phyloP scores from a whole-genome alignment of 2,113 vertebrate genomes.

The Pollachius pollachius region DNA sequence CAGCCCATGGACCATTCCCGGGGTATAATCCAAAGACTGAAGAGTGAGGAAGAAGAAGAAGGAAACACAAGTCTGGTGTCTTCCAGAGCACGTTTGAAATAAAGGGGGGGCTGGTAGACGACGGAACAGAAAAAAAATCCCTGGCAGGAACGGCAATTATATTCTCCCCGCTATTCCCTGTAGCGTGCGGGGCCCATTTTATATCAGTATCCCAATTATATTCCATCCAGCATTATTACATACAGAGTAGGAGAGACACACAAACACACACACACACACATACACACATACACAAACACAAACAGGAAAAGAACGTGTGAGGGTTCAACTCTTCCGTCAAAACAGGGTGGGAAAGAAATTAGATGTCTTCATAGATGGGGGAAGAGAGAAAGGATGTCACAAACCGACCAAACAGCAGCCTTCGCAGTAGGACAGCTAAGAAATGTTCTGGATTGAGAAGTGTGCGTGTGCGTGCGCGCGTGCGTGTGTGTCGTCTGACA shows the following conservation, averaged over 20 bases:
- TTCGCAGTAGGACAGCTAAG: constrained; percentile 28
- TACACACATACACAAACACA: neutral
- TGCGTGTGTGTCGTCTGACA: constrained; percentile 14
- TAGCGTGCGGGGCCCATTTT: neutral
- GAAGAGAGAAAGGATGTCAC: constrained; percentile 13
- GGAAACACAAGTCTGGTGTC: too few relatives aligned
- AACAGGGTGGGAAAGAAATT: neutral
- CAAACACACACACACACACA: too few relatives aligned
- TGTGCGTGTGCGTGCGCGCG: too few relatives aligned
- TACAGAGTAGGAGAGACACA: neutral
- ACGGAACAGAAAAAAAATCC: too few relatives aligned
- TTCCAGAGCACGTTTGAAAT: too few relatives aligned
- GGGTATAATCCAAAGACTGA: too few relatives aligned
- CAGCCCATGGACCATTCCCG: too few relatives aligned
- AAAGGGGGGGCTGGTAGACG: too few relatives aligned
- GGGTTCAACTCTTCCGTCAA: neutral
- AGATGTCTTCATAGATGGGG: constrained; percentile 25
- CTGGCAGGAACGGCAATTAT: neutral
- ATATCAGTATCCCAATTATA: neutral
- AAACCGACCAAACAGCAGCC: constrained; percentile 52
- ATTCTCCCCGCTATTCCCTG: neutral
- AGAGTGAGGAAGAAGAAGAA: too few relatives aligned
- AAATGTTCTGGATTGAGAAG: constrained; percentile 35
- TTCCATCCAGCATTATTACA: neutral
- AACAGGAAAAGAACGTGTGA: neutral